Evolutionary conservation across 2,113 vertebrate genomes (phyloP).

Genomic region (Coreoperca whiteheadi): DNA sequence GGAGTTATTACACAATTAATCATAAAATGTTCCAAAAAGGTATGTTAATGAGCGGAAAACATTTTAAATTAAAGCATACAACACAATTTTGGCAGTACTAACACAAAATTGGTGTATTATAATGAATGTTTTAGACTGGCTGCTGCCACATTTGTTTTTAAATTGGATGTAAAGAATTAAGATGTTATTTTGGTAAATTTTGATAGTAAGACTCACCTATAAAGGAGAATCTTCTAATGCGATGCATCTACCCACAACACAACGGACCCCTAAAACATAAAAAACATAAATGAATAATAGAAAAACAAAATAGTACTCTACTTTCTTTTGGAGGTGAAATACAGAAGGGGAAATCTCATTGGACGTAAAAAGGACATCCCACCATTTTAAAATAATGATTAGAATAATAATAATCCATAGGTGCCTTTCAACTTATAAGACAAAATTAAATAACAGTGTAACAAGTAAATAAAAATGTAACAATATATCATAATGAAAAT

Average conservation of each 20-base stretch:
- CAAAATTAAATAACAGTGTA: too few species aligned
- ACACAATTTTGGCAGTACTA: not conserved
- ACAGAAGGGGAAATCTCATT: not conserved
- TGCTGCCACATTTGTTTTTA: not conserved
- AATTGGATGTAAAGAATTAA: not conserved
- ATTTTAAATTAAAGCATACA: not conserved
- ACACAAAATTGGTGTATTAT: not conserved
- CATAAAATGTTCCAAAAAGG: not conserved
- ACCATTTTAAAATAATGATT: too few species aligned
- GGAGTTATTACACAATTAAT: not conserved
- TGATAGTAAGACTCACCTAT: not conserved
- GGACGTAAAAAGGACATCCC: not conserved
- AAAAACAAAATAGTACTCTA: not conserved
- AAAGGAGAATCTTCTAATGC: not conserved
- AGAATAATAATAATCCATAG: too few species aligned
- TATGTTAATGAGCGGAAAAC: not conserved
- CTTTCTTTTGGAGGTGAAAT: not conserved
- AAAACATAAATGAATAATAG: not conserved
- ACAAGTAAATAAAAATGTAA: too few species aligned
- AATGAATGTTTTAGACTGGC: not conserved
- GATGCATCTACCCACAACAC: not conserved
- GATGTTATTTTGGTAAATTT: not conserved
- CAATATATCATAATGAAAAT: too few species aligned
- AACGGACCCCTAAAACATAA: not conserved
- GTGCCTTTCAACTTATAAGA: too few species aligned